Conservation (phyloP, 2,888 invertebrate species). For the Eilema caniola region DNA sequence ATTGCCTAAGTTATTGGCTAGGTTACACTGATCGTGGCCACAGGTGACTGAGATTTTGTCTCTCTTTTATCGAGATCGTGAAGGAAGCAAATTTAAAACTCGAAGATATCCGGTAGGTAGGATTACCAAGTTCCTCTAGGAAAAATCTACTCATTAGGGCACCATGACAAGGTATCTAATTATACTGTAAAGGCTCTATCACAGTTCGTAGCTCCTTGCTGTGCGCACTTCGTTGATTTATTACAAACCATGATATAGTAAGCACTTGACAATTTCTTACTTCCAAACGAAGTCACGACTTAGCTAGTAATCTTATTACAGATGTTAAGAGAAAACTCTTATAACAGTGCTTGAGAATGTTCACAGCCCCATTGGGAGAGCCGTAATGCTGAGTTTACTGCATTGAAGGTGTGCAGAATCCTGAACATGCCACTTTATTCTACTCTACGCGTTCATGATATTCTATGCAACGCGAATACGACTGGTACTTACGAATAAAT, state of each 20-base stretch:
- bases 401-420: conserved; percentile 28
- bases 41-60: no score
- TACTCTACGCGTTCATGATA: conserved; percentile 24
- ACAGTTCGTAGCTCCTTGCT: neutral
- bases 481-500: conserved; percentile 16
- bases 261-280: conserved; percentile 2
- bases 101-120: no score
- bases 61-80: neutral
- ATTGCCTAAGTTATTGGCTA: no score
- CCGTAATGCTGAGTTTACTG: conserved; percentile 37
- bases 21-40: no score
- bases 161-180: neutral
- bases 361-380: conserved; percentile 35
- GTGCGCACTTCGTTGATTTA: neutral
- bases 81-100: neutral
- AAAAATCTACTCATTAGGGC: neutral
- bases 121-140: no score
- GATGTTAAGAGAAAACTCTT: conserved; percentile 32
- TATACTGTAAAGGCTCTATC: neutral
- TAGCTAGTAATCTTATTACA: conserved; percentile 7
- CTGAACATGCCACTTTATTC: conserved; percentile 24
- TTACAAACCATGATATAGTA: neutral
- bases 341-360: conserved; percentile 35
- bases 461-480: conserved; percentile 27
- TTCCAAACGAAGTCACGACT: conserved; percentile 8